These are phyloP conservation scores for Nymphicus hollandicus DNA, from an alignment of 2,113 vertebrate species.

Conservation along the genomic window DNA sequence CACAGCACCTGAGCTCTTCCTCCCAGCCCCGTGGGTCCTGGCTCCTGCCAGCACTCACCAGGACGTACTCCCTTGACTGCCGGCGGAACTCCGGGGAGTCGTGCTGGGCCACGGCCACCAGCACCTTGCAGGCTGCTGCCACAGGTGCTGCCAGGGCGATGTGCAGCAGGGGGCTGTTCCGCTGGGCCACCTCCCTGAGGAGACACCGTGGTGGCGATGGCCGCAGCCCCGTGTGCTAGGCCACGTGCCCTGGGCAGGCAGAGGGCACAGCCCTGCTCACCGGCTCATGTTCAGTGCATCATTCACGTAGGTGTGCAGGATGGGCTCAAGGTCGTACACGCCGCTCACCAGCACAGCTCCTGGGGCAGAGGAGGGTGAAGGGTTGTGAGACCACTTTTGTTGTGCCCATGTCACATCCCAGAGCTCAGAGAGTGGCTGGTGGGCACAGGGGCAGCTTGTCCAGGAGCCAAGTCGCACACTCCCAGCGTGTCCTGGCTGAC, in stretches of 20 bases:
- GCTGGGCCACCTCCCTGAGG: conserved; percentile 83
- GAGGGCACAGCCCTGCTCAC: conserved; percentile 63
- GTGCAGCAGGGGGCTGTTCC: conserved; percentile 83
- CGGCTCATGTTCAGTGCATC: conserved; percentile 79
- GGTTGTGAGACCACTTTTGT: not conserved
- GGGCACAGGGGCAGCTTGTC: not conserved
- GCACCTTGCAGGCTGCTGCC: conserved; percentile 63
- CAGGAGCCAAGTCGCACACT: not conserved
- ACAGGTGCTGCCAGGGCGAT: conserved; percentile 48
- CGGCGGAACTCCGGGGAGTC: conserved; percentile 88
- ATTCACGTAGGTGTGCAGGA: conserved; percentile 82
- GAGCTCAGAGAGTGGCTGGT: not conserved
- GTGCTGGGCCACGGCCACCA: conserved; percentile 82
- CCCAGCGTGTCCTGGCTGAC: not conserved
- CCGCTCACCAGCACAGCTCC: conserved; percentile 91
- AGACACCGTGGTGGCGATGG: not conserved
- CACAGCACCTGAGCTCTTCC: not conserved
- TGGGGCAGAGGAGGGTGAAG: conserved; percentile 32
- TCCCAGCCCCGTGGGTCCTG: not conserved
- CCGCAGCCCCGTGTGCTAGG: rapidly evolving
- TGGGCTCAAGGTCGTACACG: conserved; percentile 87
- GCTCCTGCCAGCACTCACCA: conserved; percentile 65
- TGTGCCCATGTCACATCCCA: not conserved
- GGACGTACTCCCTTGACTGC: conserved; percentile 83
- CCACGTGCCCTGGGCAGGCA: not conserved